phyloP scores from a whole-genome alignment of 2,797 vertebrate species.

The Ispidina picta region DNA sequence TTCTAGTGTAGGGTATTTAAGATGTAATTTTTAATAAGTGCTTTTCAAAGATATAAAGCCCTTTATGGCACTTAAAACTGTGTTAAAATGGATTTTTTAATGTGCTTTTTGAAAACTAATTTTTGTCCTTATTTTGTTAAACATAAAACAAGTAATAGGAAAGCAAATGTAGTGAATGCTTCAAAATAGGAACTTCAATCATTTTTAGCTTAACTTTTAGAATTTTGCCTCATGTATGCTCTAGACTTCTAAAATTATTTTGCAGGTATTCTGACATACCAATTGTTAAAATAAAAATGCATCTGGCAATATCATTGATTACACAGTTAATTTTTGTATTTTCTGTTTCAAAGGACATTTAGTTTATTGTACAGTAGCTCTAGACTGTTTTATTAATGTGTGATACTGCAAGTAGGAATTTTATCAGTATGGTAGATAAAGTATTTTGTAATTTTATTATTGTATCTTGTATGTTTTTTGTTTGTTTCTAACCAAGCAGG shows the following conservation, averaged over 20 bases:
- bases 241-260: background rate
- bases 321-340: background rate
- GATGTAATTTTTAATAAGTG: constrained; percentile 84
- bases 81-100: constrained; percentile 69
- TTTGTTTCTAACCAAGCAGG: background rate
- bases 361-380: background rate
- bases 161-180: background rate
- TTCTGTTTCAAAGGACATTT: background rate
- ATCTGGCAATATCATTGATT: background rate
- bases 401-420: background rate
- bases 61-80: constrained; percentile 72
- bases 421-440: background rate
- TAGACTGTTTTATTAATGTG: background rate
- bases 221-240: background rate
- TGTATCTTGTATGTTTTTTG: background rate
- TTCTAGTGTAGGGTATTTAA: constrained; percentile 86
- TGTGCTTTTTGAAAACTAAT: constrained; percentile 47
- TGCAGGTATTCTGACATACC: background rate
- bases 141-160: constrained; percentile 7
- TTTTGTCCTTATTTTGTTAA: constrained; percentile 52
- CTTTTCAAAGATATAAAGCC: constrained; percentile 71
- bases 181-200: background rate
- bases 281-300: background rate
- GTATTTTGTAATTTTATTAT: background rate
- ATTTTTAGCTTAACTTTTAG: constrained; percentile 3